Base-by-base conservation (phyloP, 2,888 invertebrate species). In the Coleophora flavipennella region DNA sequence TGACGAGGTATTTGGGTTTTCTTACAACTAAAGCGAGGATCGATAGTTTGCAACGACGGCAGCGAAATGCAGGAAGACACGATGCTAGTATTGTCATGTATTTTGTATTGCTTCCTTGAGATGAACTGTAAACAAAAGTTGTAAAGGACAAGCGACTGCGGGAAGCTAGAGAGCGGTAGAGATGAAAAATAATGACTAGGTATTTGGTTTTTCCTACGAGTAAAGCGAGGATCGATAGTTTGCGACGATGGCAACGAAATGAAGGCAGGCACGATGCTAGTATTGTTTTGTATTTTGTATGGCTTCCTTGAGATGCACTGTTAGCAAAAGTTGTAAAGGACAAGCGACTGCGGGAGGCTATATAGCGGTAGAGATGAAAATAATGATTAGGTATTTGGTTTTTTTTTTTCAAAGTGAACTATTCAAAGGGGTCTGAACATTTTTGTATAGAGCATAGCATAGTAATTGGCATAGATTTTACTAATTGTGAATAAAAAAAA, bases 181-280 rank as follows among this genome's bases (percentile, higher is more conserved):
- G n/a, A 20, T 20, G 6, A 20, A 20, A 20, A 20, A 20, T 20
- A 20, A 20, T 20, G 20, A n/a, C n/a, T n/a, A n/a, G n/a, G n/a
- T n/a, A n/a, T n/a, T n/a, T n/a, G n/a, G n/a, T n/a, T n/a, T n/a
- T n/a, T n/a, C n/a, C n/a, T 62, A 20, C 20, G 20, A 20, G 20
- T 20, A 57, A 51, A 59, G 44, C 44, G 48, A 41, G 41, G 44
- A 53, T 49, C 51, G 55, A 59, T 55, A 52, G 46, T 38, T 33
- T 33, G 63, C 57, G 66, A 67, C 71, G 64, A 70, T 65, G 63
- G 66, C 51, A 51, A 64, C 61, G 66, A 58, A 68, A 68, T 66
- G 63, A 53, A 59, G 57, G 49, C 50, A 50, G 54, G 53, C 55
- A 45, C 56, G 58, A 63, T 57, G 54, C 51, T 54, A 54, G 57